phyloP scores from a whole-genome alignment of 2,888 invertebrate species.

The Choristoneura rosaceana region DNA sequence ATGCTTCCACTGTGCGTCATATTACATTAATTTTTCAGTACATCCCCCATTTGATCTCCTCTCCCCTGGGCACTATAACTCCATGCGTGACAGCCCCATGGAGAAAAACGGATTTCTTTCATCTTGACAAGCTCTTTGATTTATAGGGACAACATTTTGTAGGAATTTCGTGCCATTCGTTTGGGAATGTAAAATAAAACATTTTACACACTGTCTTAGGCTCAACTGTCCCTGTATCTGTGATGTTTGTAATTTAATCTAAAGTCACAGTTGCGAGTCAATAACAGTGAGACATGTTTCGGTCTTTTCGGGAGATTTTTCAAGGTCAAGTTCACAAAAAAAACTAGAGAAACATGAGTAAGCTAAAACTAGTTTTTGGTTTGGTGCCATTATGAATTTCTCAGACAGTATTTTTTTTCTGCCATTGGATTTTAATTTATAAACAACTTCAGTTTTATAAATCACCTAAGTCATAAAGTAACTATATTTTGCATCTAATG shows the following conservation, averaged over 20 bases:
- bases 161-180: neutral
- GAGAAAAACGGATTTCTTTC: conserved; percentile 22
- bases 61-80: conserved; percentile 8
- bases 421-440: too few relatives aligned
- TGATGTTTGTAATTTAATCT: too few relatives aligned
- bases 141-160: neutral
- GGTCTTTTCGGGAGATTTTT: too few relatives aligned
- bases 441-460: neutral
- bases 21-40: conserved; percentile 36
- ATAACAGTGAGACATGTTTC: too few relatives aligned
- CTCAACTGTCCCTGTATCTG: too few relatives aligned
- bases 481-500: neutral
- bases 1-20: conserved; percentile 17
- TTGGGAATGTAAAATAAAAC: neutral
- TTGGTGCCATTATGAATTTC: too few relatives aligned
- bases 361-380: too few relatives aligned
- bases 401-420: too few relatives aligned
- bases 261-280: too few relatives aligned
- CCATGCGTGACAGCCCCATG: neutral
- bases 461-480: neutral
- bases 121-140: conserved; percentile 3
- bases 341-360: too few relatives aligned
- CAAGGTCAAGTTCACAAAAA: too few relatives aligned
- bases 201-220: neutral
- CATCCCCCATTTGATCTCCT: conserved; percentile 26